A percentile compares a stretch with the other conserved stretches of the same genome.
Conservation (phyloP, 2,113 vertebrate genomes). For the Alligator sinensis region DNA sequence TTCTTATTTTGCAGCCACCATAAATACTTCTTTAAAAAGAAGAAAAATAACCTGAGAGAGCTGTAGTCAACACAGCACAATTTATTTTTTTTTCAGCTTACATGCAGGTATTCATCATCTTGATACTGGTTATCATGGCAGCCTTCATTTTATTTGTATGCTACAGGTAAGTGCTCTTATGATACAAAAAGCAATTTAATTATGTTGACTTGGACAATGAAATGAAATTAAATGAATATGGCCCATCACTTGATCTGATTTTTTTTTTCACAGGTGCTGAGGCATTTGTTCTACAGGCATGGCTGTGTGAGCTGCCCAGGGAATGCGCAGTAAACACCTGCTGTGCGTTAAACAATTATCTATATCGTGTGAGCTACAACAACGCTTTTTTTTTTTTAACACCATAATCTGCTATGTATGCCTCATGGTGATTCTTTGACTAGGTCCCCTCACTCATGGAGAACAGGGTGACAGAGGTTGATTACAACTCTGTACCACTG, state of each 20-base stretch:
- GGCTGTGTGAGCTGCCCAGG: not conserved
- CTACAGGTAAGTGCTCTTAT: slow-evolving; percentile 47
- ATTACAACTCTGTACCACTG: not conserved
- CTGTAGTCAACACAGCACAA: not conserved
- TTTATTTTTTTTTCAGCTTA: slow-evolving; percentile 64
- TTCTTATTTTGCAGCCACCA: not conserved
- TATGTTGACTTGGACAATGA: slow-evolving; percentile 13
- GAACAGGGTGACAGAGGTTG: not conserved
- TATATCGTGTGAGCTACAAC: not conserved
- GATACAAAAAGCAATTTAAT: slow-evolving; percentile 38
- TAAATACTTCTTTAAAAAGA: not conserved
- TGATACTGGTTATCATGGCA: slow-evolving; percentile 51
- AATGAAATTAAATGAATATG: slow-evolving; percentile 25
- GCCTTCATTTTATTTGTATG: slow-evolving; percentile 30
- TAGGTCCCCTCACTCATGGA: not conserved
- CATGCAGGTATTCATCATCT: slow-evolving; percentile 9
- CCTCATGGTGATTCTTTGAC: not conserved
- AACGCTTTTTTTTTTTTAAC: not conserved
- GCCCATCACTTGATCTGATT: slow-evolving; percentile 29
- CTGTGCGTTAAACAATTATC: not conserved
- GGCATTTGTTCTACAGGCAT: not conserved
- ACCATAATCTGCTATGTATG: not conserved
- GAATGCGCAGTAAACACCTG: not conserved
- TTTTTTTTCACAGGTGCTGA: slow-evolving; percentile 52
- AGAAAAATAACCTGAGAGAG: not conserved